Evolutionary conservation across 2,113 vertebrate species (phyloP).

Genomic region (Archocentrus centrarchus): DNA sequence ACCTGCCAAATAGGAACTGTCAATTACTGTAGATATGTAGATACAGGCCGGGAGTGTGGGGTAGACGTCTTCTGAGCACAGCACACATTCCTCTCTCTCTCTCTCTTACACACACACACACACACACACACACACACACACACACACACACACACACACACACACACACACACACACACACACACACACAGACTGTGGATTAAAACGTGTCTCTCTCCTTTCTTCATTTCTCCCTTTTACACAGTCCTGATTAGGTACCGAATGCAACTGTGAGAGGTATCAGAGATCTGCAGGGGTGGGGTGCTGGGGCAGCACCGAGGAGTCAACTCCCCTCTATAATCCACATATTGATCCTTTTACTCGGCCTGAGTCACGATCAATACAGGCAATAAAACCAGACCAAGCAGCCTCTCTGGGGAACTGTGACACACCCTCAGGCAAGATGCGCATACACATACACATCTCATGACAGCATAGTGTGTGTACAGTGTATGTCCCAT

Average conservation of each 20-base stretch:
- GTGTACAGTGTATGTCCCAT: slow-evolving; percentile 24
- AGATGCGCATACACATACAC: slow-evolving; percentile 14
- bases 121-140: not conserved
- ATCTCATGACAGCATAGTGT: slow-evolving; percentile 8
- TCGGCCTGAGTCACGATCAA: slow-evolving; percentile 57
- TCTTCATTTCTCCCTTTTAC: slow-evolving; percentile 16
- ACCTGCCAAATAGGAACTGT: slow-evolving; percentile 84
- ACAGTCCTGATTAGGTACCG: slow-evolving; percentile 23
- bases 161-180: not conserved
- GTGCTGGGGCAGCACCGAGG: slow-evolving; percentile 13
- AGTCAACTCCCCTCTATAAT: slow-evolving; percentile 59
- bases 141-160: not conserved
- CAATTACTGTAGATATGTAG: slow-evolving; percentile 81
- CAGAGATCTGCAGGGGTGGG: not conserved
- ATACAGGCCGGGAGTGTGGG: not conserved
- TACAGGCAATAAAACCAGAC: slow-evolving; percentile 72
- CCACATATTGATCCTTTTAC: slow-evolving; percentile 65
- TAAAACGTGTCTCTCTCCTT: not conserved
- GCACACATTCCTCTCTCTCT: not conserved
- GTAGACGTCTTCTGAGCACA: not conserved
- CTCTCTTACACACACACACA: not conserved
- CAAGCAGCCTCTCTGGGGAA: slow-evolving; percentile 56
- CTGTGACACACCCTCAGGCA: slow-evolving; percentile 50
- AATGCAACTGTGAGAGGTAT: slow-evolving; percentile 9
- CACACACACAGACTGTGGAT: not conserved